Conservation (phyloP, 2,113 vertebrate species). For the Lucifuga dentata region DNA sequence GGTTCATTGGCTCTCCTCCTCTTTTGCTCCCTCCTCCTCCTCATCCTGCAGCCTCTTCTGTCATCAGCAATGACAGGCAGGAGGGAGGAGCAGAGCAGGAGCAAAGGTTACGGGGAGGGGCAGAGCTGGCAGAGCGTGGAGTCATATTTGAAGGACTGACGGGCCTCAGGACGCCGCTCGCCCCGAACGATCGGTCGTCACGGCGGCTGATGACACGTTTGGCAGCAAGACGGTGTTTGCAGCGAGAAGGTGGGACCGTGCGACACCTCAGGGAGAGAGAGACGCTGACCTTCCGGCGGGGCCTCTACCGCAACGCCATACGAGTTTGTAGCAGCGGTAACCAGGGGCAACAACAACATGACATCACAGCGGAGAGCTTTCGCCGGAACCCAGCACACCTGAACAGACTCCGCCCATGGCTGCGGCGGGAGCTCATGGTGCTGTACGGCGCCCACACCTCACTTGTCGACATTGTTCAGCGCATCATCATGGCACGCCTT, state of each 20-base stretch:
- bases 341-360: slow-evolving; percentile 82
- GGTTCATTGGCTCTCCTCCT: slow-evolving; percentile 48
- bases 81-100: slow-evolving; percentile 41
- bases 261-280: slow-evolving; percentile 62
- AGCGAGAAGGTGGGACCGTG: slow-evolving; percentile 44
- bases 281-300: slow-evolving; percentile 56
- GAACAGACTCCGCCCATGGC: slow-evolving; percentile 88
- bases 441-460: slow-evolving; percentile 89
- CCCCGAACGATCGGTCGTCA: slow-evolving; percentile 16
- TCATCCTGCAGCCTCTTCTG: neutral
- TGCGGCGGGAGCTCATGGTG: slow-evolving; percentile 90
- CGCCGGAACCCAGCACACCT: slow-evolving; percentile 86
- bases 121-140: slow-evolving; percentile 81
- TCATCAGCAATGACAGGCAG: slow-evolving; percentile 4
- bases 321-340: slow-evolving; percentile 78
- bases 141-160: slow-evolving; percentile 80
- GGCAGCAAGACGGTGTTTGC: slow-evolving; percentile 50
- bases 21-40: slow-evolving; percentile 19
- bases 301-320: slow-evolving; percentile 73
- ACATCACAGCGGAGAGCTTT: slow-evolving; percentile 90
- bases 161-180: neutral
- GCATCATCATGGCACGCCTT: slow-evolving; percentile 88
- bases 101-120: slow-evolving; percentile 59
- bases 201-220: slow-evolving; percentile 52
- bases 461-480: slow-evolving; percentile 89